Evolutionary conservation across 2,797 vertebrate species (phyloP).

Genomic region (Vespertilio murinus): DNA sequence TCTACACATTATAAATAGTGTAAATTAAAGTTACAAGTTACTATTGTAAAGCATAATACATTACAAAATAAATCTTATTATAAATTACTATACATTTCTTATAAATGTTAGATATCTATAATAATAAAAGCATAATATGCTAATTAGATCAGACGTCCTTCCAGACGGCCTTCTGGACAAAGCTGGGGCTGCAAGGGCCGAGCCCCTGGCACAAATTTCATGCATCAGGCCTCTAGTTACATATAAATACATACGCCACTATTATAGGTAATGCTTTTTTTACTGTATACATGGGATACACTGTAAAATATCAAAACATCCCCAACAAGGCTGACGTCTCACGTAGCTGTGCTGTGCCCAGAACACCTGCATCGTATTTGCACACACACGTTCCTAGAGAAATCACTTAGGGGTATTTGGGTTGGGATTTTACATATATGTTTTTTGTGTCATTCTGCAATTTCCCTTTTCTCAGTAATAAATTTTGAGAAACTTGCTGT

Average conservation of each 20-base stretch:
- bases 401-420: not conserved
- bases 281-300: not conserved
- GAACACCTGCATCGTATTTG: not conserved
- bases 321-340: not conserved
- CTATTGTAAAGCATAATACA: not conserved
- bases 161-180: accelerated
- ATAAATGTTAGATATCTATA: not conserved
- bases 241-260: not conserved
- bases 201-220: no score
- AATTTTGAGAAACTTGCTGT: not conserved
- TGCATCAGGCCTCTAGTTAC: no score
- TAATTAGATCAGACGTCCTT: no score
- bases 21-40: not conserved
- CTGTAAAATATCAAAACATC: not conserved
- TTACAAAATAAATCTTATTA: not conserved
- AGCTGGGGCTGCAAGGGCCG: no score
- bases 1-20: not conserved
- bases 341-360: not conserved
- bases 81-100: not conserved
- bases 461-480: not conserved
- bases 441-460: not conserved
- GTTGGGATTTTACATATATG: not conserved
- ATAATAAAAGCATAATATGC: no score
- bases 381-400: not conserved
- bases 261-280: not conserved